Evolutionary conservation across 1,140 invertebrate genomes (phyloP), one percentile per base, ranked within the genome.

Genomic region (Drosophila yakuba): DNA sequence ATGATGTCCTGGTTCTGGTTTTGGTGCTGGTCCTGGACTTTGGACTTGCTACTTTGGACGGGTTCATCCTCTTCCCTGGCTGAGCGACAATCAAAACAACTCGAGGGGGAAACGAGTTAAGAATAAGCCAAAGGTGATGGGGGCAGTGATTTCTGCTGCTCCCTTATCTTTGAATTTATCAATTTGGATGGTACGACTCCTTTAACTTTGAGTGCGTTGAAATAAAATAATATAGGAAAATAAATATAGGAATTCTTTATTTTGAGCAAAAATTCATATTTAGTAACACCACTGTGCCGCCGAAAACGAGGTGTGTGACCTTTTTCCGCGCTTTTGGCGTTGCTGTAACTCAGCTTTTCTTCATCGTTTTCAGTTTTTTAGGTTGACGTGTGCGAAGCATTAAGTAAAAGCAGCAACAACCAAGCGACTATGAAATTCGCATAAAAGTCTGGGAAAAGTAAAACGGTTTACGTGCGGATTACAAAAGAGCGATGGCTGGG

Each of bases 361-460:
- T 41, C 50, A 39, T 58, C 36, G 28, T 50, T 71, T 68, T 72
- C n/a, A 50, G 36, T 45, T 58, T 47, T 78, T 44, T 66, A 51
- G 64, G 68, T 86, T 86, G 81, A 78, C 83, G 83, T 86, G 79
- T 86, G 82, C 82, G 78, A 86, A 88, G 71, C 83, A 88, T 88
- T 86, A 88, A 88, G 64, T 71, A 64, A 69, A 85, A 72, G 57
- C 39, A 72, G 20, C 60, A 63, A 66, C 54, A 78, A 67, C 58
- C 74, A 57, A 44, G 44, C 59, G 10, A 56, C 59, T 55, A 56
- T 57, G 56, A 67, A 78, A 77, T 74, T 71, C 83, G 79, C 83
- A 88, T 88, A 74, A 89, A 80, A 77, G 67, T 88, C 76, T 77
- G 73, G 55, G 74, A 76, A 68, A 76, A 88, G 84, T 82, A 86